Base-by-base conservation (phyloP, 2,113 vertebrate genomes). In the Austrofundulus limnaeus region DNA sequence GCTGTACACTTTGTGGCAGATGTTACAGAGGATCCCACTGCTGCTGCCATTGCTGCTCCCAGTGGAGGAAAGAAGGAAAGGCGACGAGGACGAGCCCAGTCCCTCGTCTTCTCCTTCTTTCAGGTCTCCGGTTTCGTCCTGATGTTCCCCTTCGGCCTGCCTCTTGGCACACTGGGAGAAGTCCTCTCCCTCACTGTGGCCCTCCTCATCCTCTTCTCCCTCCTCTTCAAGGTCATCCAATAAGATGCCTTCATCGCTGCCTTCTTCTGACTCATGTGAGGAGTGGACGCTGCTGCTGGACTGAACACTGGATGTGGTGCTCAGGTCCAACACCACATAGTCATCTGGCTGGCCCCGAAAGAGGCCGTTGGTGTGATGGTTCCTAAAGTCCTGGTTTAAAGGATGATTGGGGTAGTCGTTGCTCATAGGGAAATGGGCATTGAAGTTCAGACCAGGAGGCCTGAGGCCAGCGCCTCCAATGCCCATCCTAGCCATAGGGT, bases 1-100 rank as follows among this genome's bases (percentile, higher is more conserved):
- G 93, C 97, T 99, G 93, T 98, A 99, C 94, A 96, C 94, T 94
- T 99, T 99, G 92, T 96, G 95, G 92, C 97, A 99, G 89, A 99
- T 98, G 92, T 93, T 96, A 92, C 97, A 99, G 88, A 97, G 93
- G 89, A 98, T 95, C 87, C 97, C 96, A 72, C 93, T 90, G 73
- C 91, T 92, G 54, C 92, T 93, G 87, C 91, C 92, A 37, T 69
- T 94, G 79, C 94, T 93, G 87, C 93, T 92, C 63, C 89, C 88
- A 14, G 90, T 91, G 87, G 95, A 85, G 21, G 91, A 93, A 85
- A 91, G 92, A 87, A 94, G 92, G 86, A 95, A 92, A 55, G 95
- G 93, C 37, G 89, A 89, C 67, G 89, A 86, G 66, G 87, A 85
- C 21, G 81, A 54, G 43, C 81, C 83, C 80, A 81, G 45, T 21